These are phyloP conservation scores for Syngnathus floridae DNA, from an alignment of 2,113 vertebrate species.

Conservation along the genomic window DNA sequence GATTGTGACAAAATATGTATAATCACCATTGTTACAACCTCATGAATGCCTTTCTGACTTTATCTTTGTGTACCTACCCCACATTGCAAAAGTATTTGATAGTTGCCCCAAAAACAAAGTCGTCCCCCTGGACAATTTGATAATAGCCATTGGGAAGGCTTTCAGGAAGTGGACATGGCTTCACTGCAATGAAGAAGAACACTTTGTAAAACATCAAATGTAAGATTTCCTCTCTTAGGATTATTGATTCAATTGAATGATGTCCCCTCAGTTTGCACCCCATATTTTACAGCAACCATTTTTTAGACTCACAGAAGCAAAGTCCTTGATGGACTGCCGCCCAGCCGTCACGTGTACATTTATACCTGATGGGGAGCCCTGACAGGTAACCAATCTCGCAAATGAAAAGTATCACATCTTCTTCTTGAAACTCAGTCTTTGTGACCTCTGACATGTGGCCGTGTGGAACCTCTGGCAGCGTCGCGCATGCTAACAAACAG, in stretches of 20 bases:
- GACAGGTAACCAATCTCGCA: conserved; percentile 39
- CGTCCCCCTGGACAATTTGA: conserved; percentile 9
- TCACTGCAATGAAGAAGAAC: conserved; percentile 27
- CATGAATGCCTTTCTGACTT: background rate
- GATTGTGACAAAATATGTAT: no score
- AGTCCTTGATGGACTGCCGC: fast-evolving
- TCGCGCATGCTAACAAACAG: conserved; percentile 24
- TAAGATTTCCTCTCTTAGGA: background rate
- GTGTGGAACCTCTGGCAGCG: conserved; percentile 18
- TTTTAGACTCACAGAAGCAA: conserved; percentile 34
- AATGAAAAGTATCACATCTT: conserved; percentile 18
- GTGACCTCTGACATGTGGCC: conserved; percentile 6
- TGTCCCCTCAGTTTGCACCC: background rate
- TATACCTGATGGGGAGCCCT: conserved; percentile 17
- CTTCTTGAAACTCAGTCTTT: conserved; percentile 15
- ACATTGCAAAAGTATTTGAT: conserved; percentile 45
- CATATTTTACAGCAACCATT: background rate
- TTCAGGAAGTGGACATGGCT: conserved; percentile 43
- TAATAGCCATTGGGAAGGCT: conserved; percentile 29
- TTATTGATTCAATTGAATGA: background rate
- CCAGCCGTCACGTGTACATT: conserved; percentile 12
- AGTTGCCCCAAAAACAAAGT: conserved; percentile 41
- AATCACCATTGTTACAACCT: no score
- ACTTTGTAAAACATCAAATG: background rate
- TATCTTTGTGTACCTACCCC: conserved; percentile 34